These are phyloP conservation scores for Onychorhynchus coronatus DNA, from an alignment of 2,113 vertebrate species.

Conservation along the genomic window DNA sequence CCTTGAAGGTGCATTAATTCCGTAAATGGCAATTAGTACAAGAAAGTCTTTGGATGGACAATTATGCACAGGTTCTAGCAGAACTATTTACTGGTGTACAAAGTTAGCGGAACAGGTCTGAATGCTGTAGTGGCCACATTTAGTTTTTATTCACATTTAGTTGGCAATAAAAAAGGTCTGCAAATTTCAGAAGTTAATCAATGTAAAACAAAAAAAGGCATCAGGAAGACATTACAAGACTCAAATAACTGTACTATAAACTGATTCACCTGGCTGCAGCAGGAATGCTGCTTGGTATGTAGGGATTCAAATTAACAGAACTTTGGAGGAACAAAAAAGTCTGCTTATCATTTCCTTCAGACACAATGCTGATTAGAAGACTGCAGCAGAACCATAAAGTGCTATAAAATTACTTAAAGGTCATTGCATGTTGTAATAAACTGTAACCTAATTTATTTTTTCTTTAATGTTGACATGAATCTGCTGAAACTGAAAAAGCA, in stretches of 20 bases:
- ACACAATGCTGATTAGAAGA: slow-evolving; percentile 61
- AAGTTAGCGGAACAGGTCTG: neutral
- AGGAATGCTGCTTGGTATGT: neutral
- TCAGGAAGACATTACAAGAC: neutral
- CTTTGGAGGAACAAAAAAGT: slow-evolving; percentile 26
- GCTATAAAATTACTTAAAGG: slow-evolving; percentile 74
- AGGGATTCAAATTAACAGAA: slow-evolving; percentile 40
- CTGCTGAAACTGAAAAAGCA: slow-evolving; percentile 64
- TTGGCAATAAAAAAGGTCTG: neutral
- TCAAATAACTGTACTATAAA: neutral
- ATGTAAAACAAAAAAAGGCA: neutral
- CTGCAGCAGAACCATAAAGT: slow-evolving; percentile 59
- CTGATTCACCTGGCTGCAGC: slow-evolving; percentile 7
- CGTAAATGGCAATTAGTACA: neutral
- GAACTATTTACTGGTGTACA: neutral
- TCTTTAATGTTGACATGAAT: slow-evolving; percentile 69
- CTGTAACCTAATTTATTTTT: slow-evolving; percentile 73
- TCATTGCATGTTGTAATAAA: slow-evolving; percentile 74
- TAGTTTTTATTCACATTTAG: neutral
- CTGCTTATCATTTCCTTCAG: slow-evolving; percentile 53
- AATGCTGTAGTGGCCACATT: neutral
- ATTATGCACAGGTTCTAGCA: neutral
- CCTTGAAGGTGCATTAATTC: neutral
- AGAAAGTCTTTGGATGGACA: neutral
- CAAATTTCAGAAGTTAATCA: neutral